Conservation (phyloP, 2,888 invertebrate species). For the Catocala nupta region DNA sequence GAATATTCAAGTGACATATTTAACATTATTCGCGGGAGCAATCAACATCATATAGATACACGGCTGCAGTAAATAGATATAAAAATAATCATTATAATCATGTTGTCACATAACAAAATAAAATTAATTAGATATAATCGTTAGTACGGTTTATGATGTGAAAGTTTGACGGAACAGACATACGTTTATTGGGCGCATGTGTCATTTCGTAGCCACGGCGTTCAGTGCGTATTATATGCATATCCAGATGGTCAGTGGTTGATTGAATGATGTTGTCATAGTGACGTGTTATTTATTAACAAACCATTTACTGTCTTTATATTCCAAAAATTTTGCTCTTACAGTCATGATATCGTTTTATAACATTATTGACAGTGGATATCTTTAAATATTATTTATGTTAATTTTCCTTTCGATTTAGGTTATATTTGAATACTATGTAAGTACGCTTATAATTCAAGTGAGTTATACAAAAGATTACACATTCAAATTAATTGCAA, state of each 20-base stretch:
- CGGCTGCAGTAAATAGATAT: conserved; percentile 4
- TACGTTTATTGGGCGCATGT: conserved; percentile 4
- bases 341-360: too few relatives aligned
- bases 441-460: too few relatives aligned
- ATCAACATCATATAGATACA: conserved; percentile 5
- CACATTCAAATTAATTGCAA: too few relatives aligned
- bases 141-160: background rate
- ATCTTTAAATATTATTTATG: too few relatives aligned
- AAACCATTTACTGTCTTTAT: background rate
- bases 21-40: conserved; percentile 25
- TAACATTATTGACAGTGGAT: too few relatives aligned
- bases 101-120: conserved; percentile 18
- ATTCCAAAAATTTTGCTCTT: too few relatives aligned
- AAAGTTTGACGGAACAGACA: background rate
- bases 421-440: too few relatives aligned
- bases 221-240: conserved; percentile 8
- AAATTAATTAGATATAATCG: background rate
- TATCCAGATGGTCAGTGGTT: conserved; percentile 35
- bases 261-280: conserved; percentile 20
- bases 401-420: too few relatives aligned
- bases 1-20: conserved; percentile 3
- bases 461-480: too few relatives aligned
- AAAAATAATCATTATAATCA: conserved; percentile 2
- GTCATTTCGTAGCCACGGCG: conserved; percentile 14
- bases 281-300: conserved; percentile 10